Base-by-base conservation (phyloP, 2,113 vertebrate species). In the Elephantulus edwardii region DNA sequence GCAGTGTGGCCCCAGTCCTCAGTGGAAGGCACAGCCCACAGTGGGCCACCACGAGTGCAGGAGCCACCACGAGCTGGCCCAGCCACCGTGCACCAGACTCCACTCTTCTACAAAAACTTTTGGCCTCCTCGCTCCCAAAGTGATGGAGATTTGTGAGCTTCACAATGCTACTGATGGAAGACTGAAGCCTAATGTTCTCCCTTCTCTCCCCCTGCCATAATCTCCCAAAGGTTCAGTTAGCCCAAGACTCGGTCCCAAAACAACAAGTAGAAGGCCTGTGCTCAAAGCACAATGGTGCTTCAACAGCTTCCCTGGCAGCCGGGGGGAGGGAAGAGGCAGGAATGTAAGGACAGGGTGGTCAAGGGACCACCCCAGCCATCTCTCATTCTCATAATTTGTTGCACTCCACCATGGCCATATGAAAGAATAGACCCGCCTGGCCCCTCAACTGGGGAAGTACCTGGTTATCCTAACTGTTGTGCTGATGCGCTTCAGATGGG, bases 331-430 rank as follows among this genome's bases (percentile, higher is more conserved):
- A 26, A 28, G 33, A 6, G 10, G 17, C 10, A 46, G n/a, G 14
- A 6, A 3, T 4, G 11, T 0, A 58, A 22, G 30, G 22, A 3
- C 22, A 60, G 24, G 24, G 30, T 6, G 38, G 56, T 40, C 3
- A 2, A 2, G 3, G 20, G 2, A 8, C 56, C 24, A 1, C 14
- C 16, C 22, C 72, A 20, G 7, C 46, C 20, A 2, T 44, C 50
- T 38, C 7, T 3, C 26, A 10, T 14, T 52, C 42, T 48, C 35
- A 70, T 14, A 22, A 75, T 46, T 19, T 46, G 52, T 46, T 22
- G n/a, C 19, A 22, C 33, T 75, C 58, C 42, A 22, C 28, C 20
- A 76, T 3, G 4, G 46, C 17, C n/a, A 38, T 13, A 5, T 26
- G 26, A 76, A 88, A 66, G 74, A 74, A 91, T 80, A 68, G 24